Evolutionary conservation across 2,113 vertebrate genomes (phyloP), one percentile per base, ranked within the genome.

Genomic region (Microtus oregoni): DNA sequence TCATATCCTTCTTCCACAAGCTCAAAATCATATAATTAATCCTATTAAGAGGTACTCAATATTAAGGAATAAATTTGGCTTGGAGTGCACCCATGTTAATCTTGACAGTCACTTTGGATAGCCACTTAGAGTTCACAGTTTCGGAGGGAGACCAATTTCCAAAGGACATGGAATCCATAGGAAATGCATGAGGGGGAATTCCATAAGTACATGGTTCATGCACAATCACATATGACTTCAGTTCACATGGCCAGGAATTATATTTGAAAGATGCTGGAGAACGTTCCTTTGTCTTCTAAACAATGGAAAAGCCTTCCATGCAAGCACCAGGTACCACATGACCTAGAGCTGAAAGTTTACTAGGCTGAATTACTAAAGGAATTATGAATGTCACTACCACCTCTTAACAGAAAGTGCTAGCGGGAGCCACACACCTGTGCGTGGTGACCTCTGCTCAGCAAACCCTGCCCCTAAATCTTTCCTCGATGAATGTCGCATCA

Each of bases 21-120:
- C 63, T 1, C n/a, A 96, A 94, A 94, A 96, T 83, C 78, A 89
- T 94, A 44, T 77, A 92, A 81, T 50, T 75, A 90, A 24, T 67
- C 32, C 75, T 90, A 78, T 61, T 94, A 58, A 86, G 93, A 96
- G 89, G 30, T 82, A 58, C 30, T 41, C 58, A 41, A 38, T 47
- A 88, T 38, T 77, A 94, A 85, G 50, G 77, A 92, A 77, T 77
- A 76, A 86, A 77, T 92, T 72, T 86, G 63, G 17, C 77, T 90
- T 89, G 55, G 19, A 82, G 28, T 55, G 52, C 67, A 11, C 91
- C 67, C 83, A 77, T 35, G 35, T 75, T 78, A 81, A n/a, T 70
- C 61, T 70, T 73, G 94, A 47, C 47, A 91, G 32, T 22, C 32
- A n/a, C 12, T 78, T 76, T 68, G 89, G 61, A 86, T 4, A 47